phyloP scores from a whole-genome alignment of 2,113 vertebrate genomes.

The Lethenteron reissneri region DNA sequence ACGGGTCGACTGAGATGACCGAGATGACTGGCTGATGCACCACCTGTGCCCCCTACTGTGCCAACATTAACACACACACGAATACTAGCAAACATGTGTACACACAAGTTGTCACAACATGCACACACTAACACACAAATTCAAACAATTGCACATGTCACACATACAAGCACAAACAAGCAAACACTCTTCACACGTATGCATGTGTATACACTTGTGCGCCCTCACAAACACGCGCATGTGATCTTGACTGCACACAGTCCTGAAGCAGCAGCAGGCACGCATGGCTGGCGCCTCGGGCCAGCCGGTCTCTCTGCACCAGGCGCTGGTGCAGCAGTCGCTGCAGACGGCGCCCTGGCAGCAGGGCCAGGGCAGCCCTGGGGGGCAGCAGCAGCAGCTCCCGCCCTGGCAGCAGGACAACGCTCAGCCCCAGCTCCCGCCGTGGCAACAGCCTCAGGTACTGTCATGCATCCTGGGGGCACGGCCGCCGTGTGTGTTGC shows the following conservation, averaged over 20 bases:
- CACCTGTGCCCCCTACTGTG: too few relatives aligned
- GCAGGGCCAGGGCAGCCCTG: conserved; percentile 15
- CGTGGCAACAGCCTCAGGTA: neutral
- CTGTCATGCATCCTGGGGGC: neutral
- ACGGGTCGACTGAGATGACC: too few relatives aligned
- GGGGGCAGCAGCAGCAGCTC: conserved; percentile 3
- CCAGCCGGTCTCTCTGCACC: neutral
- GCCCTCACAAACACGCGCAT: too few relatives aligned
- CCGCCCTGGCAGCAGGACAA: neutral
- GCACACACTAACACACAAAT: too few relatives aligned
- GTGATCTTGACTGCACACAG: conserved; percentile 17
- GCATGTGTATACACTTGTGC: too few relatives aligned
- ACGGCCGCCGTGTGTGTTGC: neutral
- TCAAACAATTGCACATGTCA: too few relatives aligned
- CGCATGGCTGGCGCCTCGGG: neutral
- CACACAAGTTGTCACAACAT: too few relatives aligned
- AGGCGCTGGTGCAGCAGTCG: conserved; percentile 34
- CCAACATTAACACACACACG: too few relatives aligned
- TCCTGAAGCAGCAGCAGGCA: conserved; percentile 48
- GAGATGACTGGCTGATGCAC: too few relatives aligned
- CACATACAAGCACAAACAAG: too few relatives aligned
- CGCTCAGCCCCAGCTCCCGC: neutral
- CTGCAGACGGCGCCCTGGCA: conserved; percentile 5
- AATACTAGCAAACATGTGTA: too few relatives aligned
- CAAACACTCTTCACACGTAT: too few relatives aligned